Conservation (phyloP, 2,888 invertebrate species). For the Cepaea hortensis region DNA sequence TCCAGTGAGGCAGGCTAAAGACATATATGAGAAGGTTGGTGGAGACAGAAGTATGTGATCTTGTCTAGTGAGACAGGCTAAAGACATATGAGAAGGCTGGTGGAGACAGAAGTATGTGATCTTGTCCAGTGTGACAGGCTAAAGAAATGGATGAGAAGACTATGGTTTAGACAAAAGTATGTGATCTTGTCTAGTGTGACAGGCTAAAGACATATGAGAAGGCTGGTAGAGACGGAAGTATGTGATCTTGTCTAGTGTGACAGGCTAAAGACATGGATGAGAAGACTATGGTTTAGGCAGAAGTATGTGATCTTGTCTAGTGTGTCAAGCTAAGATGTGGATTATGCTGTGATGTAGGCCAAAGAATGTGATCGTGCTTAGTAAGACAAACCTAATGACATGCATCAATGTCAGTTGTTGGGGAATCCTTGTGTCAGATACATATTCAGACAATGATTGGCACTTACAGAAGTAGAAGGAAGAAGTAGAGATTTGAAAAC, state of each 20-base stretch:
- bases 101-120: no score
- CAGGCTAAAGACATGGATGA: slow-evolving; percentile 55
- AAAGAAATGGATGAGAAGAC: slow-evolving; percentile 51
- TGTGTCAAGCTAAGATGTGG: slow-evolving; percentile 50
- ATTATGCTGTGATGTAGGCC: slow-evolving; percentile 56
- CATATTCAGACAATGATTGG: no score
- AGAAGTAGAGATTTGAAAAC: no score
- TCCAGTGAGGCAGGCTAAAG: neutral
- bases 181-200: neutral
- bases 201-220: slow-evolving; percentile 56
- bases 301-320: no score
- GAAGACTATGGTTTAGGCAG: slow-evolving; percentile 57
- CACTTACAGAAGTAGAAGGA: no score
- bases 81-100: no score
- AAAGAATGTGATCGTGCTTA: no score
- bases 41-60: no score
- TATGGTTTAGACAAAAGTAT: slow-evolving; percentile 42
- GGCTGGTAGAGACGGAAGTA: no score
- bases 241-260: neutral
- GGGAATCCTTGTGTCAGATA: no score
- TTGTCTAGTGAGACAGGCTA: neutral
- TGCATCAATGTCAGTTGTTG: no score
- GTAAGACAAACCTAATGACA: neutral
- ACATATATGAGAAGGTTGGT: slow-evolving; percentile 61
- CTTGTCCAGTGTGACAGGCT: no score